Percentiles rank a stretch among this genome's conserved stretches.
Evolutionary conservation across 2,113 vertebrate genomes (phyloP).

Genomic region (Apodemus speciosus): DNA sequence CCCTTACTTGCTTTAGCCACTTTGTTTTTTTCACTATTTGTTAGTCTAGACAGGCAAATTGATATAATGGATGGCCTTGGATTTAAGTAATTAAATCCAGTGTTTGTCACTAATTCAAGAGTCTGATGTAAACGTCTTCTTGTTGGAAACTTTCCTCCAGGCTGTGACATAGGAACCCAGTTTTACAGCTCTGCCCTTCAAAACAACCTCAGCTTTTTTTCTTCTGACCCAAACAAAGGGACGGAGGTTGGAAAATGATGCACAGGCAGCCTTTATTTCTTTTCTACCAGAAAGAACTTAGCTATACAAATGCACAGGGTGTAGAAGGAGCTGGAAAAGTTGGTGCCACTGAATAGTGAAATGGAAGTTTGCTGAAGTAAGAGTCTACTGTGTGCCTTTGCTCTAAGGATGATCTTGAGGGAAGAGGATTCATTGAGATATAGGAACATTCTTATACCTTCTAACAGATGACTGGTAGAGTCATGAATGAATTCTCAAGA

Average conservation of each 20-base stretch:
- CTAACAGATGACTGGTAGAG: background rate
- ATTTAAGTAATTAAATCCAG: background rate
- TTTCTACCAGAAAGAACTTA: no score
- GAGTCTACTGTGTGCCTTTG: fast-evolving
- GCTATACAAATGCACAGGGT: background rate
- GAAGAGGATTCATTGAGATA: fast-evolving
- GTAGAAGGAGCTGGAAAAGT: background rate
- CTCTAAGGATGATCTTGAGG: background rate
- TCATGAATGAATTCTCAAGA: background rate
- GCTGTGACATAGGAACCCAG: background rate
- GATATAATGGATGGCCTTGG: background rate
- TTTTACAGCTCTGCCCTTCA: background rate
- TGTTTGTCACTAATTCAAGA: background rate
- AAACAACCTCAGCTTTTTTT: background rate
- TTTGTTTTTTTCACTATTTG: background rate
- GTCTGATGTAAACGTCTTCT: background rate
- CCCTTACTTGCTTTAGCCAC: background rate
- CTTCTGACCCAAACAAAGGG: background rate
- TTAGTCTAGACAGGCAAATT: background rate
- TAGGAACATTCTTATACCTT: background rate
- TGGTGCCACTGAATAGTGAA: background rate
- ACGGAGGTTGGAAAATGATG: no score
- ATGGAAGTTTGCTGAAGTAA: background rate
- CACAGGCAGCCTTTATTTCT: background rate
- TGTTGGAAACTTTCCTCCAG: background rate